phyloP scores from a whole-genome alignment of 2,113 vertebrate genomes.

The Xenus cinereus region DNA sequence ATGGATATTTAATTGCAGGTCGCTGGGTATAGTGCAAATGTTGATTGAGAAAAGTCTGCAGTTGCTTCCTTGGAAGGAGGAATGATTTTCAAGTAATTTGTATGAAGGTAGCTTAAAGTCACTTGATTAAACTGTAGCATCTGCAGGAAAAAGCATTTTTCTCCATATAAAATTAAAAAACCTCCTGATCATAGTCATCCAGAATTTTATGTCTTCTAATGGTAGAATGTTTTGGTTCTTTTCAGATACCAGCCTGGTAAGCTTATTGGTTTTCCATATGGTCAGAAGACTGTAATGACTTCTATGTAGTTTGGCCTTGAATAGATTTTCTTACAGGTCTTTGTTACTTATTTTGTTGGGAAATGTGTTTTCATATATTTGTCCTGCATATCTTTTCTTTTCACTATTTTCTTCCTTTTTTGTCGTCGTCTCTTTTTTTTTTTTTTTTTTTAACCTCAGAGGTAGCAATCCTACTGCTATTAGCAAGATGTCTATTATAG shows the following conservation, averaged over 20 bases:
- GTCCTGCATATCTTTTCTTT: background rate
- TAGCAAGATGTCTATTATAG: slow-evolving; percentile 85
- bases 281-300: background rate
- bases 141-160: background rate
- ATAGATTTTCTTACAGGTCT: slow-evolving; percentile 1
- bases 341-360: slow-evolving; percentile 29
- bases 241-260: slow-evolving; percentile 3
- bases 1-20: background rate
- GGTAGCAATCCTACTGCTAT: slow-evolving; percentile 78
- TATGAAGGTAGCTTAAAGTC: background rate
- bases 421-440: background rate
- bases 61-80: background rate
- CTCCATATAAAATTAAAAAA: background rate
- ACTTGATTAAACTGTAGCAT: background rate
- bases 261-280: background rate
- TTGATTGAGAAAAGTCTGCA: background rate
- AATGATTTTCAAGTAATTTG: background rate
- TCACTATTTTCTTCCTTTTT: slow-evolving; percentile 14
- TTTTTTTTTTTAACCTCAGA: slow-evolving; percentile 64
- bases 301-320: background rate
- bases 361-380: slow-evolving; percentile 40
- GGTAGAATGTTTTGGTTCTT: slow-evolving; percentile 43
- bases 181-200: background rate
- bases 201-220: background rate
- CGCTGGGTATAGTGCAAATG: background rate